Base-by-base conservation (phyloP, 1,140 invertebrate genomes). In the Aphelenchoides besseyi region DNA sequence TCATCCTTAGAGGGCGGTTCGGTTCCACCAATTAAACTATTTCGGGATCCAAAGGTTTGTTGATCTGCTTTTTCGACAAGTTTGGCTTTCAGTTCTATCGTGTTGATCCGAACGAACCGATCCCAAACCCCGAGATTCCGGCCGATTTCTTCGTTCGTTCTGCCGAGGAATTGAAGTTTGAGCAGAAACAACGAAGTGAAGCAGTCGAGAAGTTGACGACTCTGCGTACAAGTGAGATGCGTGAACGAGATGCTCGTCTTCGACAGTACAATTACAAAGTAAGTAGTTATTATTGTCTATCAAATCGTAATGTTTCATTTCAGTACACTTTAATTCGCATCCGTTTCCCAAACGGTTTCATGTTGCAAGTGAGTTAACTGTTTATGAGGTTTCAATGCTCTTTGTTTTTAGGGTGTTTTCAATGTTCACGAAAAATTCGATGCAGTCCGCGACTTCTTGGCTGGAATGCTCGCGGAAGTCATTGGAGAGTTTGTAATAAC, bases 311-410 rank as follows among this genome's bases (percentile, higher is more conserved):
- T n/a, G n/a, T n/a, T n/a, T n/a, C n/a, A n/a, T n/a, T n/a, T n/a
- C n/a, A n/a, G 68, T 77, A 77, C 48, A 74, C 71, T 18, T 30
- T 78, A 37, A 77, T 77, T 37, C 63, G 75, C 8, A 37, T 77
- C 28, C 72, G 76, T n/a, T 77, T 77, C 33, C 75, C 75, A 5
- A 75, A 77, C 68, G 71, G 76, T 35, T 77, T 54, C 48, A 23
- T 77, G 23, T 57, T 77, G 12, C 75, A 77, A 71, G 75, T 62
- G 8, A 71, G 33, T 71, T 12, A 32, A 73, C 68, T 76, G 1
- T 18, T 33, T 16, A 1, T 12, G 8, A 57, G 18, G n/a, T 12
- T 2, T 5, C 5, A 53, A 33, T 23, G 16, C 9, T 61, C 9
- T 23, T n/a, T 33, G 9, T 30, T 68, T 75, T 48, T 36, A 76